Base-by-base conservation (phyloP, 2,113 vertebrate species). In the Cairina moschata region DNA sequence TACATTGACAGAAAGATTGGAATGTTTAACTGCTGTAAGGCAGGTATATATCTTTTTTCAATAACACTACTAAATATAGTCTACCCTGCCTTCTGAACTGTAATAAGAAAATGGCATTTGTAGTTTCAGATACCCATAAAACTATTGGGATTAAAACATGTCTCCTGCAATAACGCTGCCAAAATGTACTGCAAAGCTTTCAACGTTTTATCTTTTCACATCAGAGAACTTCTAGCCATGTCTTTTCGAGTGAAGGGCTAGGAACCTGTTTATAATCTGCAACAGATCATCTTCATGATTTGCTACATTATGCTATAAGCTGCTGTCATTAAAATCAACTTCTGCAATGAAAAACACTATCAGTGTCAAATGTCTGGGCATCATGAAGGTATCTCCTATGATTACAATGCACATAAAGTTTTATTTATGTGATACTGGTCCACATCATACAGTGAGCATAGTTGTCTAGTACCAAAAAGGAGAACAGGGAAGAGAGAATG, bases 21-120 rank as follows among this genome's bases (percentile, higher is more conserved):
- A 83, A n/a, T 82, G 36, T 22, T 88, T 85, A 77, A 73, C 76
- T 94, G 91, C 93, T 91, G 83, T 62, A 86, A 78, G 95, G 95
- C 76, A 80, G 31, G 12, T 74, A 44, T 86, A 85, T 68, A 12
- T 29, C 75, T 91, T 71, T 94, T 91, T 90, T 74, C 63, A 93
- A 59, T 55, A 77, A 83, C 74, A 77, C 38, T 91, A 83, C 62
- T 8, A 17, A 88, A 78, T 94, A 67, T 46, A 90, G 84, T 65
- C 88, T 90, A 59, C 40, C 58, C 76, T 83, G 60, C 55, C 90
- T 93, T 95, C 86, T 76, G 62, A 87, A 67, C 55, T 29, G 4
- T 26, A 93, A 94, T 40, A 29, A 93, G 95, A 95, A 62, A 89
- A 75, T 74, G 10, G 55, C 38, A 88, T 48, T 69, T 69, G 18